Evolutionary conservation across 2,797 vertebrate genomes (phyloP).

Genomic region (Peromyscus eremicus): DNA sequence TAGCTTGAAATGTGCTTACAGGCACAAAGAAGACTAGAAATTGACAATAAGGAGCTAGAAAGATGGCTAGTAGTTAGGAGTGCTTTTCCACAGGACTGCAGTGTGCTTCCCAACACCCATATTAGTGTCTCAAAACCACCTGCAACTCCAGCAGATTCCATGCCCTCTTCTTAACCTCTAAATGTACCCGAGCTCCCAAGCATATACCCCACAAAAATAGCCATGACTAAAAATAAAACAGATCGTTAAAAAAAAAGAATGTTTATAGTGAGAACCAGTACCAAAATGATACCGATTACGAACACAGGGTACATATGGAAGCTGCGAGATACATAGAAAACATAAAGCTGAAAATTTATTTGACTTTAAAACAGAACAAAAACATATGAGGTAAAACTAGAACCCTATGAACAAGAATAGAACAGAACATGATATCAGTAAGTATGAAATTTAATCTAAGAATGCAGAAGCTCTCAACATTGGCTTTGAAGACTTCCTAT

Average conservation of each 20-base stretch:
- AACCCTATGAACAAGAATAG: slow-evolving; percentile 7
- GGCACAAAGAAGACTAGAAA: slow-evolving; percentile 16
- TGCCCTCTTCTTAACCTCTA: not conserved
- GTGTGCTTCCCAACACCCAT: not conserved
- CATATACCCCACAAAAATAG: not conserved
- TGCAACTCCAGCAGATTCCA: not conserved
- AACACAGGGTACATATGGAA: not conserved
- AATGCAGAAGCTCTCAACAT: slow-evolving; percentile 25
- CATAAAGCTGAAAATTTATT: slow-evolving; percentile 44
- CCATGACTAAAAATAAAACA: not conserved
- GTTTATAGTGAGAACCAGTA: not conserved
- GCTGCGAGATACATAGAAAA: not conserved
- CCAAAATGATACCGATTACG: slow-evolving; percentile 38
- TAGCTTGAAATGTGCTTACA: slow-evolving; percentile 13
- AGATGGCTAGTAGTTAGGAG: not conserved
- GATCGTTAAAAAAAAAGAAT: slow-evolving; percentile 42
- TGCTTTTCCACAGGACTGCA: not conserved
- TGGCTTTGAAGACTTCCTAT: slow-evolving; percentile 56
- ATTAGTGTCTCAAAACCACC: not conserved
- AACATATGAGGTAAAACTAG: not conserved
- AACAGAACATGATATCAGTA: not conserved
- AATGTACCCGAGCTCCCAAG: not conserved
- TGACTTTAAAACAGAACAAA: not conserved
- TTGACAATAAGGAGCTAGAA: not conserved
- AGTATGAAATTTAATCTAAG: slow-evolving; percentile 27